A percentile compares a stretch with the other conserved stretches of the same genome.
phyloP scores from a whole-genome alignment of 2,113 vertebrate species.

The Puffinus mauretanicus region DNA sequence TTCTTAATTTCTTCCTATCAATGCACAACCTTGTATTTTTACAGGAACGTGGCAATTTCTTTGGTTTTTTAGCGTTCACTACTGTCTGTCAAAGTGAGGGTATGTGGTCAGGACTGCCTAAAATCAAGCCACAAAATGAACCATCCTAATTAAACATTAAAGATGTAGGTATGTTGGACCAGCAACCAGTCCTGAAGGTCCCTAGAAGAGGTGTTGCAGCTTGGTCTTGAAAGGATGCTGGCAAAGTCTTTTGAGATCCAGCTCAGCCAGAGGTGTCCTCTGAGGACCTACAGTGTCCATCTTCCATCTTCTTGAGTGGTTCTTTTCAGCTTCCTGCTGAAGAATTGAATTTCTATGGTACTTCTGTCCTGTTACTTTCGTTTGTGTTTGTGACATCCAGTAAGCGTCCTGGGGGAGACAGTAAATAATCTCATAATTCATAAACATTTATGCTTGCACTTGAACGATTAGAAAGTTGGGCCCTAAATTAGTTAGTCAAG shows the following conservation, averaged over 20 bases:
- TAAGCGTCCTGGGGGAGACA: background rate
- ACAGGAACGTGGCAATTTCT: background rate
- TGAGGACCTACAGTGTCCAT: background rate
- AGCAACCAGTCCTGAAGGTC: background rate
- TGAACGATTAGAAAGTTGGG: background rate
- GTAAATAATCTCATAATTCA: background rate
- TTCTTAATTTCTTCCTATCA: background rate
- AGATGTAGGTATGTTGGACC: background rate
- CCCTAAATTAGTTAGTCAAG: background rate
- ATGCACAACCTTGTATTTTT: fast-evolving
- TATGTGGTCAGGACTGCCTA: background rate
- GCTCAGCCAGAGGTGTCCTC: background rate
- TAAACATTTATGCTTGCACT: background rate
- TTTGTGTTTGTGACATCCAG: background rate
- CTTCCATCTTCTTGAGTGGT: background rate
- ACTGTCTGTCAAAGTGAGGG: background rate
- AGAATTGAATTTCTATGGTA: background rate
- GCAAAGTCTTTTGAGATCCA: background rate
- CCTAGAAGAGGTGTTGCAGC: fast-evolving
- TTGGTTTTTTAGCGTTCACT: background rate
- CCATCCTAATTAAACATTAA: fast-evolving
- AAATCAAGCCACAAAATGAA: background rate
- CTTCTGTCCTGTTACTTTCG: background rate
- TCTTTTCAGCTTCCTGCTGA: background rate
- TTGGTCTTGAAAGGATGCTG: background rate